Evolutionary conservation across 1,140 invertebrate species (phyloP).

Genomic region (Gryon sp.): DNA sequence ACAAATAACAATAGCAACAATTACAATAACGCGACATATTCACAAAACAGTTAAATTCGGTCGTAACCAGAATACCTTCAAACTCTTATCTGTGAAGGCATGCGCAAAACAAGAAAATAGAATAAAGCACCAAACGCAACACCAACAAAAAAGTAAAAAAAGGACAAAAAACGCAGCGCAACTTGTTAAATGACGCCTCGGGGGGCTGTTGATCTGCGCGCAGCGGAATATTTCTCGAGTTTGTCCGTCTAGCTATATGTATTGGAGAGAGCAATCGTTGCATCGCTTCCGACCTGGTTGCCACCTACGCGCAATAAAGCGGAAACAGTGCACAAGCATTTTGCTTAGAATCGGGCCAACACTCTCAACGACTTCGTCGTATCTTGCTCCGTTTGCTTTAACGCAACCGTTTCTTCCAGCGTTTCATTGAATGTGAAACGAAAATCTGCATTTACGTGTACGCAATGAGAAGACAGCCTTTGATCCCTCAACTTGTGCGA

Average conservation of each 20-base stretch:
- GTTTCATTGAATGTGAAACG: constrained; percentile 17
- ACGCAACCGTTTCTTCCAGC: constrained; percentile 23
- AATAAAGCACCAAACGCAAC: no score
- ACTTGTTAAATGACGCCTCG: constrained; percentile 24
- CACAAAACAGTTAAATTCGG: constrained; percentile 18
- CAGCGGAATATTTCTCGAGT: constrained; percentile 3
- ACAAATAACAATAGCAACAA: constrained; percentile 25
- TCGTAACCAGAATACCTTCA: not conserved
- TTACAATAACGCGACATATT: constrained; percentile 44
- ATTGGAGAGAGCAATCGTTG: constrained; percentile 17
- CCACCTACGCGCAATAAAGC: constrained; percentile 6
- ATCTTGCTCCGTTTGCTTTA: constrained; percentile 51
- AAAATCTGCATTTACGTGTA: constrained; percentile 34
- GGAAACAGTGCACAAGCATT: constrained; percentile 29
- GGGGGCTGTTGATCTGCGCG: constrained; percentile 14
- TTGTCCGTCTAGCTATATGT: constrained; percentile 10
- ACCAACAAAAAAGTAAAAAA: no score
- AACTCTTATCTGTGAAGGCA: constrained; percentile 24
- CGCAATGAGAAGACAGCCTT: constrained; percentile 15
- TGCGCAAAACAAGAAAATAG: no score
- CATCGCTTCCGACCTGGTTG: not conserved
- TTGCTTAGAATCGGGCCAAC: constrained; percentile 7
- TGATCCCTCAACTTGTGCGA: constrained; percentile 21
- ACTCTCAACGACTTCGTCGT: constrained; percentile 34
- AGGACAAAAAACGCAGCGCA: constrained; percentile 4